These are phyloP conservation scores for Chalcis sispes DNA, from an alignment of 2,888 invertebrate species.

Conservation along the genomic window DNA sequence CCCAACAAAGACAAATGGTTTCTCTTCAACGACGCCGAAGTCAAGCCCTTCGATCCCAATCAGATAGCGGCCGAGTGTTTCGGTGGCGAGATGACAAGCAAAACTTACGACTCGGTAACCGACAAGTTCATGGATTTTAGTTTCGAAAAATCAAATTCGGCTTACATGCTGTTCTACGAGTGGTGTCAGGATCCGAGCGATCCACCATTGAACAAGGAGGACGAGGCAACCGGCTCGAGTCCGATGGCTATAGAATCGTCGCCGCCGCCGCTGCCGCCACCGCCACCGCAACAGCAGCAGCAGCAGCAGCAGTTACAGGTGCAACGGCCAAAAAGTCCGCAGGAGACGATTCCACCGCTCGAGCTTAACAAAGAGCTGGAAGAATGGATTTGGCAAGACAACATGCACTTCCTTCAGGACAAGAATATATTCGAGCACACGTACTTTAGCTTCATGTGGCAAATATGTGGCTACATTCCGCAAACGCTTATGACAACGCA, in stretches of 20 bases:
- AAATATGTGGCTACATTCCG: slow-evolving; percentile 95
- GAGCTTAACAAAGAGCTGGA: slow-evolving; percentile 88
- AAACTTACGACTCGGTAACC: slow-evolving; percentile 96
- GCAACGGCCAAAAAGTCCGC: slow-evolving; percentile 5
- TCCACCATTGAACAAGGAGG: slow-evolving; percentile 65
- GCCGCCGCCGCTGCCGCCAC: slow-evolving; percentile 59
- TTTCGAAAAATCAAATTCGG: slow-evolving; percentile 98
- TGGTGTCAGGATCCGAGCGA: slow-evolving; percentile 78
- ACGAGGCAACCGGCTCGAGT: slow-evolving; percentile 48
- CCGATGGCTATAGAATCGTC: slow-evolving; percentile 54
- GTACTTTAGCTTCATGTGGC: slow-evolving; percentile 98
- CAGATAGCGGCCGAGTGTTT: slow-evolving; percentile 97
- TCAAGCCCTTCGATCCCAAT: slow-evolving; percentile 95
- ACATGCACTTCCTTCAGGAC: slow-evolving; percentile 95
- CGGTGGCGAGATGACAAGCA: slow-evolving; percentile 98
- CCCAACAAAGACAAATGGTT: slow-evolving; percentile 92
- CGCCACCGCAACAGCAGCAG: slow-evolving; percentile 49
- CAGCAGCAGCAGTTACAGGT: slow-evolving; percentile 63
- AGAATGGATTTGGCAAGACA: slow-evolving; percentile 98
- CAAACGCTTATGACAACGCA: slow-evolving; percentile 88
- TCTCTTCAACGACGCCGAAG: slow-evolving; percentile 94
- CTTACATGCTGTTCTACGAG: slow-evolving; percentile 98
- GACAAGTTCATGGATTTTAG: slow-evolving; percentile 99
- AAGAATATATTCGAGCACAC: slow-evolving; percentile 97
- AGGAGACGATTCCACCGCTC: slow-evolving; percentile 72